Conservation (phyloP, 1,140 invertebrate species). For the Listronotus bonariensis region DNA sequence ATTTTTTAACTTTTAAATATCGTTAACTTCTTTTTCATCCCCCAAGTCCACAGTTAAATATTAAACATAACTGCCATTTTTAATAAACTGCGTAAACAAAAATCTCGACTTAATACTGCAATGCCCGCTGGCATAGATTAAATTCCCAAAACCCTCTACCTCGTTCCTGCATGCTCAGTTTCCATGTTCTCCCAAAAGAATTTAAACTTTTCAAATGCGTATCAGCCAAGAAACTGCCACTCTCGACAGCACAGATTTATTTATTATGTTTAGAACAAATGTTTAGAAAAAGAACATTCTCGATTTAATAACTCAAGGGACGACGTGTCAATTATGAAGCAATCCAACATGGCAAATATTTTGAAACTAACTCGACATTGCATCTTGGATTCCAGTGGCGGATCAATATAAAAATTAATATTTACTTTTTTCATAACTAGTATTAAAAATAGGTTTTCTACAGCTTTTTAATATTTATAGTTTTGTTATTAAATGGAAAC, state of each 20-base stretch:
- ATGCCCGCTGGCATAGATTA: too few species aligned
- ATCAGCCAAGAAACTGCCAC: neutral
- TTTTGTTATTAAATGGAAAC: too few species aligned
- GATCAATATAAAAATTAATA: too few species aligned
- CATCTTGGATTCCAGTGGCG: too few species aligned
- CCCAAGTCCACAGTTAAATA: too few species aligned
- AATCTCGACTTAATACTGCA: neutral
- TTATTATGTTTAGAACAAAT: slow-evolving; percentile 35
- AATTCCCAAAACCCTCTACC: too few species aligned
- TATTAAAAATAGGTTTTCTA: too few species aligned
- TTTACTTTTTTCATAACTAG: too few species aligned
- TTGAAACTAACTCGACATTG: too few species aligned
- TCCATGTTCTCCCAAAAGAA: slow-evolving; percentile 29
- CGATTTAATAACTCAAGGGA: slow-evolving; percentile 29
- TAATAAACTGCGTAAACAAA: neutral
- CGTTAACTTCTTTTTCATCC: too few species aligned
- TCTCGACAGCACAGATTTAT: slow-evolving; percentile 28
- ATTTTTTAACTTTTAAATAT: too few species aligned
- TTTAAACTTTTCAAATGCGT: slow-evolving; percentile 29
- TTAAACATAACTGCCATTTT: neutral
- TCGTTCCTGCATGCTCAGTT: neutral
- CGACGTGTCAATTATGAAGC: slow-evolving; percentile 4
- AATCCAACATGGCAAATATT: slow-evolving; percentile 31
- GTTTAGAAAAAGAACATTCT: slow-evolving; percentile 25
- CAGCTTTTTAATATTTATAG: too few species aligned